Conservation (phyloP, 1,140 invertebrate genomes). For the Nautilus pompilius region DNA sequence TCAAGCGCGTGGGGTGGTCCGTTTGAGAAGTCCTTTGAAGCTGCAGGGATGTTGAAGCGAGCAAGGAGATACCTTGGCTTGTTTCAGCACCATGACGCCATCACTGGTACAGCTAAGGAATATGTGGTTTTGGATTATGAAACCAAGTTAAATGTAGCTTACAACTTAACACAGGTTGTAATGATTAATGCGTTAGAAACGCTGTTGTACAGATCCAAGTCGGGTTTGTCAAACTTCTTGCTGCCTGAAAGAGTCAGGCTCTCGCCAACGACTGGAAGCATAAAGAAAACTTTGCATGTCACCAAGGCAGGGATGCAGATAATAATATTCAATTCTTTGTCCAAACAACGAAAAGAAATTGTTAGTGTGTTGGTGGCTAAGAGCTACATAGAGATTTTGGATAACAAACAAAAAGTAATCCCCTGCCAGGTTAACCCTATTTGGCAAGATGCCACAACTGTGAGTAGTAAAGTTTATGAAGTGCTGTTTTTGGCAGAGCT, state of each 20-base stretch:
- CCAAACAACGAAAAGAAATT: conserved; percentile 31
- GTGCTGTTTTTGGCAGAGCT: conserved; percentile 36
- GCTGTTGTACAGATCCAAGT: conserved; percentile 28
- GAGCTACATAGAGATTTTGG: conserved; percentile 20
- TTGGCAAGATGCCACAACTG: conserved; percentile 26
- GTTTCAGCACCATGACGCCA: conserved; percentile 98
- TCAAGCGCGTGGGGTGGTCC: conserved; percentile 26
- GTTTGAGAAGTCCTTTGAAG: conserved; percentile 21
- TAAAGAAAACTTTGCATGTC: conserved; percentile 17
- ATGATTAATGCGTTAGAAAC: conserved; percentile 26
- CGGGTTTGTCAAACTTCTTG: conserved; percentile 25
- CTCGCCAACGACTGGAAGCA: conserved; percentile 14
- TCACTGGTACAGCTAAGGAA: conserved; percentile 91
- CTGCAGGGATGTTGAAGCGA: conserved; percentile 55
- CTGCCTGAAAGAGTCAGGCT: conserved; percentile 21
- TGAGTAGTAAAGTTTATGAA: conserved; percentile 29
- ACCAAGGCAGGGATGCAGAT: conserved; percentile 22
- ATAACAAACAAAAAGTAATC: conserved; percentile 25
- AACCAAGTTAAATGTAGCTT: conserved; percentile 62
- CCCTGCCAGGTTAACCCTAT: conserved; percentile 41
- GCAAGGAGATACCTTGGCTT: conserved; percentile 78
- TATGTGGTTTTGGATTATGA: conserved; percentile 92
- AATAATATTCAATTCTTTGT: conserved; percentile 39
- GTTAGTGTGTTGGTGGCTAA: conserved; percentile 28
- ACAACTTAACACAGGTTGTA: conserved; percentile 33